phyloP scores from a whole-genome alignment of 2,888 invertebrate species.

The Calliopum simillimum region DNA sequence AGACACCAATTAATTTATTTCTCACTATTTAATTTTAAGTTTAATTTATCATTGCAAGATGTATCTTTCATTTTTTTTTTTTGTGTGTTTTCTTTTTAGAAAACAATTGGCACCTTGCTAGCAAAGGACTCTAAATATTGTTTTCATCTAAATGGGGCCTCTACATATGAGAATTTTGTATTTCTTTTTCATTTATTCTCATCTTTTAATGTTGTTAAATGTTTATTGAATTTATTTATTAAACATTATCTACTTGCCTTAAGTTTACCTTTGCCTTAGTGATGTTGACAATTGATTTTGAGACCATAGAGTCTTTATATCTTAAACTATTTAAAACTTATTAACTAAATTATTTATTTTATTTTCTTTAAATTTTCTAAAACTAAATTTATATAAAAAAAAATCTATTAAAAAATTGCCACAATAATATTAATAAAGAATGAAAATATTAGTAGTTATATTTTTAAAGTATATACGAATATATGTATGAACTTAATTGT shows the following conservation, averaged over 20 bases:
- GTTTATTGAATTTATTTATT: too few species aligned
- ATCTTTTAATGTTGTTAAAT: too few species aligned
- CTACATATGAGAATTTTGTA: neutral
- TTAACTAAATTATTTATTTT: constrained; percentile 37
- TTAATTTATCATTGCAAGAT: constrained; percentile 38
- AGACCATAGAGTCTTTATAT: constrained; percentile 38
- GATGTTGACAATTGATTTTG: constrained; percentile 64
- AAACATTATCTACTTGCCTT: too few species aligned
- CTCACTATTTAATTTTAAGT: constrained; percentile 31
- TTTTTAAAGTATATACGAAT: constrained; percentile 57
- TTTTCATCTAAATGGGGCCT: constrained; percentile 5
- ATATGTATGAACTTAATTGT: constrained; percentile 43
- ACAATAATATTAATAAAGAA: constrained; percentile 28
- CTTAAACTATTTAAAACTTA: constrained; percentile 30
- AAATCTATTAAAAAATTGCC: constrained; percentile 28
- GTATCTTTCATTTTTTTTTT: neutral
- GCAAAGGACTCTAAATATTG: constrained; percentile 56
- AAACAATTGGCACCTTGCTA: constrained; percentile 66
- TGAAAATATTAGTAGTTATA: constrained; percentile 35
- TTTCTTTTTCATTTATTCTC: neutral
- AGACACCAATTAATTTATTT: constrained; percentile 32
- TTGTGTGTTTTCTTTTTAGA: neutral
- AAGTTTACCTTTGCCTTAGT: constrained; percentile 60
- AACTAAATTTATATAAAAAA: constrained; percentile 22
- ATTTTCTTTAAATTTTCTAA: constrained; percentile 1